Base-by-base conservation (phyloP, 2,888 invertebrate species). In the Eutolmus rufibarbis region DNA sequence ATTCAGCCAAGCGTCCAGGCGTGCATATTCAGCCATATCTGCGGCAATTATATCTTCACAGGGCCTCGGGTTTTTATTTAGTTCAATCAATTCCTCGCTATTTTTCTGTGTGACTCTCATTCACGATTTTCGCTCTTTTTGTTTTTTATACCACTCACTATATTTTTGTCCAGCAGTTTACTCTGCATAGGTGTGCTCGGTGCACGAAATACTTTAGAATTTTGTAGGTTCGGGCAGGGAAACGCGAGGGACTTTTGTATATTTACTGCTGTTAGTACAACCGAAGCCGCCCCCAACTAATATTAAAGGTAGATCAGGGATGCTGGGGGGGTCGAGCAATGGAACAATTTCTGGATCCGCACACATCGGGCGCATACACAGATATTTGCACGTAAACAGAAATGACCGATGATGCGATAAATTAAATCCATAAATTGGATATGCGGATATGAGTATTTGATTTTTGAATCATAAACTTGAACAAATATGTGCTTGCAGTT, bases 381-480 rank as follows among this genome's bases (percentile, higher is more conserved):
- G 46, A 79, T 46, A 46, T 79, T 79, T 51, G 56, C 51, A 81
- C 16, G 79, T 79, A 79, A 79, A 81, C 81, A 28, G 81, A n/a
- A 31, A 56, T 56, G 46, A 74, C 28, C 46, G 85, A 51, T 74
- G 74, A 86, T 86, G 85, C 85, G 85, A 86, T 76, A 86, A 86
- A 86, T 86, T 86, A 86, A 74, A 84, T 86, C 51, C 43, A 46
- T 81, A 81, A 81, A 81, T 81, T 81, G 81, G 81, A 81, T 81
- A 56, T 81, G 56, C 81, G 56, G 81, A 81, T 81, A 56, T 51
- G 81, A 56, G 56, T 56, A 81, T 81, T 81, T 81, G 81, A 81
- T 81, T 81, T 81, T 51, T 81, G 81, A 81, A 56, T 51, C 56
- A 81, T 81, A 81, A 81, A 81, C 19, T 81, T 81, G 31, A 51